phyloP scores from a whole-genome alignment of 2,888 invertebrate species.

The Polydrusus cervinus region DNA sequence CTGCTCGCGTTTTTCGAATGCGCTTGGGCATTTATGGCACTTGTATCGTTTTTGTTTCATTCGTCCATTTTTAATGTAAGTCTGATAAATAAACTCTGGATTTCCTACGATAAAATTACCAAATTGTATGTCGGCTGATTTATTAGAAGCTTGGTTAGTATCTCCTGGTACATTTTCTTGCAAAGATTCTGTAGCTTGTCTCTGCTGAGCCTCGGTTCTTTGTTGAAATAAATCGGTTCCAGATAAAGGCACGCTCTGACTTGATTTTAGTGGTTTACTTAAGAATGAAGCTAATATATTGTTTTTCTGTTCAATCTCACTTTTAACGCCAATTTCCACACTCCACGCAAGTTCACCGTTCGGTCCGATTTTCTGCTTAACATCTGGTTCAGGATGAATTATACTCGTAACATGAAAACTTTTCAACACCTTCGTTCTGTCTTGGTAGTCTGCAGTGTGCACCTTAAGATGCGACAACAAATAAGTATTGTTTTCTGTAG shows the following conservation, averaged over 20 bases:
- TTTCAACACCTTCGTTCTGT: conserved; percentile 81
- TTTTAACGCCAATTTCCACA: conserved; percentile 63
- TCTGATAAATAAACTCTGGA: conserved; percentile 85
- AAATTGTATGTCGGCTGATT: conserved; percentile 75
- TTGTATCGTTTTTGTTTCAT: conserved; percentile 86
- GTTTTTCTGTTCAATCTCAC: conserved; percentile 53
- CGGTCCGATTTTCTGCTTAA: conserved; percentile 69
- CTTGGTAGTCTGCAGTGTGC: conserved; percentile 86
- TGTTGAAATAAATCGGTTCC: conserved; percentile 80
- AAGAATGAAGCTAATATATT: conserved; percentile 59
- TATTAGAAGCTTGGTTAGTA: conserved; percentile 23
- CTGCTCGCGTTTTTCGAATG: conserved; percentile 89
- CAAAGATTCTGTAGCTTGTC: conserved; percentile 74
- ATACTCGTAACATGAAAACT: conserved; percentile 78
- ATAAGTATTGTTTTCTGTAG: conserved; percentile 81
- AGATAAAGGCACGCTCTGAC: conserved; percentile 72
- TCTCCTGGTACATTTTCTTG: conserved; percentile 63
- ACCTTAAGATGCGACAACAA: conserved; percentile 80
- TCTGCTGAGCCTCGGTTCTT: conserved; percentile 75
- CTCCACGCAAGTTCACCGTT: conserved; percentile 71
- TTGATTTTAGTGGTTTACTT: conserved; percentile 60
- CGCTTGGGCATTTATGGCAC: conserved; percentile 90
- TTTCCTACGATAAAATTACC: conserved; percentile 82
- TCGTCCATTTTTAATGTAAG: conserved; percentile 82
- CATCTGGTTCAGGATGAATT: conserved; percentile 78